Conservation (phyloP, 2,797 vertebrate species). For the Peromyscus nudipes region DNA sequence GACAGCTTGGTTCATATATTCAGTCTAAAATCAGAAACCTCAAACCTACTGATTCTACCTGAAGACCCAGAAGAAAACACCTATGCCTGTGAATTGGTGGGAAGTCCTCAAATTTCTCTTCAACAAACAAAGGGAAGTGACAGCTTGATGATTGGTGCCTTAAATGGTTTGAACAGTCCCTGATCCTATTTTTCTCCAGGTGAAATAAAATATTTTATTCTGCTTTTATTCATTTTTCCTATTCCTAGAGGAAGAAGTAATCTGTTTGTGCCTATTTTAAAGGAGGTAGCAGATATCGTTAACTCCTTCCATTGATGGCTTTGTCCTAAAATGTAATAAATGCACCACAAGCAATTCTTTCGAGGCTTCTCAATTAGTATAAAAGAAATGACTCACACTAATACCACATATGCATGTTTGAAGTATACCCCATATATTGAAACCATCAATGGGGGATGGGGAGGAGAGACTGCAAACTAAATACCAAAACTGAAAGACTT, state of each 20-base stretch:
- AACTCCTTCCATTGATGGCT: neutral
- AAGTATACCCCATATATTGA: neutral
- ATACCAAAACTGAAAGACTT: neutral
- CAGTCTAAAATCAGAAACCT: neutral
- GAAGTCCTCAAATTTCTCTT: neutral
- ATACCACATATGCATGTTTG: neutral
- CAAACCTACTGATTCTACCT: neutral
- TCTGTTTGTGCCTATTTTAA: neutral
- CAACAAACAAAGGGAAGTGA: neutral
- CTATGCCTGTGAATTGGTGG: neutral
- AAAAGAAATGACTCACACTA: neutral
- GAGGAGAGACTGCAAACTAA: neutral
- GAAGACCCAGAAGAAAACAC: neutral
- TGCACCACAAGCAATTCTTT: neutral
- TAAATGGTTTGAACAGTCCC: neutral
- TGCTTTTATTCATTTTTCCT: neutral
- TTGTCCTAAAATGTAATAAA: neutral
- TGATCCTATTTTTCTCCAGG: neutral
- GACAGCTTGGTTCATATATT: neutral
- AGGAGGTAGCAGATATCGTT: too few species aligned
- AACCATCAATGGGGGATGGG: neutral
- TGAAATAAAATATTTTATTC: neutral
- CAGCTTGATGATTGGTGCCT: neutral
- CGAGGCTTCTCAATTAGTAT: neutral
- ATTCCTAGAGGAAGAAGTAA: neutral